Percentiles rank a stretch among this genome's conserved stretches.
Conservation (phyloP, 2,888 invertebrate genomes). For the Volucella inflata region DNA sequence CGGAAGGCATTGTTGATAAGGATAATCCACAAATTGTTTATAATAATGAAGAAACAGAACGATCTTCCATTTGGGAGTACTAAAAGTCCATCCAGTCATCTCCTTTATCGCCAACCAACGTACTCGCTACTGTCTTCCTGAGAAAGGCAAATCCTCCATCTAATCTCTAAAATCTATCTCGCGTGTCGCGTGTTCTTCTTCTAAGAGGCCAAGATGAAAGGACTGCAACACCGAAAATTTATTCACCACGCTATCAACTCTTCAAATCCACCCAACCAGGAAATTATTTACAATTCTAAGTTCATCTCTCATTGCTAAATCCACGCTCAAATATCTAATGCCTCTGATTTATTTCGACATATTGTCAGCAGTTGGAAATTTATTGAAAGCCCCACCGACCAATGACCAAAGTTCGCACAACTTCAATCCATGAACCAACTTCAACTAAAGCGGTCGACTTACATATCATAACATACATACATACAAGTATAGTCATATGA, state of each 20-base stretch:
- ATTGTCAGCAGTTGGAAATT: conserved; percentile 70
- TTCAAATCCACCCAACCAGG: conserved; percentile 47
- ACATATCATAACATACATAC: conserved; percentile 3
- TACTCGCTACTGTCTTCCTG: conserved; percentile 9
- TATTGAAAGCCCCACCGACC: conserved; percentile 68
- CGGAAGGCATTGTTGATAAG: too few relatives aligned
- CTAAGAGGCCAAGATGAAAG: conserved; percentile 25
- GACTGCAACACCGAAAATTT: conserved; percentile 26
- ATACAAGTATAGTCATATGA: too few relatives aligned
- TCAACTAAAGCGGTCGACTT: conserved; percentile 24
- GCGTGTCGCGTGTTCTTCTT: conserved; percentile 27
- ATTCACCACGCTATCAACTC: conserved; percentile 20
- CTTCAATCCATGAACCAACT: not conserved
- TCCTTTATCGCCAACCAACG: too few relatives aligned
- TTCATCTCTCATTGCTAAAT: conserved; percentile 47
- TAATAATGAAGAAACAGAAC: too few relatives aligned
- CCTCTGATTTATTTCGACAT: conserved; percentile 72
- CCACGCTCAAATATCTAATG: conserved; percentile 65
- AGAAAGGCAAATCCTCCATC: conserved; percentile 25
- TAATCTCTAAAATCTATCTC: conserved; percentile 48
- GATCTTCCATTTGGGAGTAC: too few relatives aligned
- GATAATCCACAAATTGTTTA: too few relatives aligned
- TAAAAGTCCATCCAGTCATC: too few relatives aligned
- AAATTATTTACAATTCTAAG: conserved; percentile 70
- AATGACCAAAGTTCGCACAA: conserved; percentile 44